These are phyloP conservation scores for Drosophila fungiperda DNA, from an alignment of 2,888 invertebrate genomes.

Conservation along the genomic window DNA sequence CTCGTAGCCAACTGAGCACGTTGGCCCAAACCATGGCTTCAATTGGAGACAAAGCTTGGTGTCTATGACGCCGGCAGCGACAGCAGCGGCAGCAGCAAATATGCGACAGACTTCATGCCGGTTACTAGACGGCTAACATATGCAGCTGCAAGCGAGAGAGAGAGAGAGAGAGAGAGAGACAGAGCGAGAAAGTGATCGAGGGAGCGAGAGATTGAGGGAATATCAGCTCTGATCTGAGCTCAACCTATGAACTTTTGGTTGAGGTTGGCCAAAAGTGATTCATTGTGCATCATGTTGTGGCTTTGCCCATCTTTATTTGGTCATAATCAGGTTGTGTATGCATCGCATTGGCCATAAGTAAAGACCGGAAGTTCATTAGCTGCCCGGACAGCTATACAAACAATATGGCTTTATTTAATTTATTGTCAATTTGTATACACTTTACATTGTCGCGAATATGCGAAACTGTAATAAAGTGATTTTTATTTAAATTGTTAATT, in stretches of 20 bases:
- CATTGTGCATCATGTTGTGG: slow-evolving; percentile 33
- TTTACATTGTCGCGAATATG: slow-evolving; percentile 77
- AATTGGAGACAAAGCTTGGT: slow-evolving; percentile 25
- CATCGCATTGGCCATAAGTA: slow-evolving; percentile 7
- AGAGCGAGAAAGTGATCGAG: background rate
- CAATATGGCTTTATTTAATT: slow-evolving; percentile 64
- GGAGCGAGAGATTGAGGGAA: slow-evolving; percentile 10
- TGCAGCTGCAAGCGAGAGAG: background rate
- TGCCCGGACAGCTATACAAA: slow-evolving; percentile 27
- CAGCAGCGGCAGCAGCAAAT: slow-evolving; percentile 13
- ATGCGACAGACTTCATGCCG: slow-evolving; percentile 49
- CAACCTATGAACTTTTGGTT: slow-evolving; percentile 43
- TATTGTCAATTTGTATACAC: slow-evolving; percentile 67
- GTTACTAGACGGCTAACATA: slow-evolving; percentile 31
- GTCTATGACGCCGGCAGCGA: slow-evolving; percentile 41
- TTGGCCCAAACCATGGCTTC: slow-evolving; percentile 43
- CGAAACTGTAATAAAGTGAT: slow-evolving; percentile 72
- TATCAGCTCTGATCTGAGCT: slow-evolving; percentile 1
- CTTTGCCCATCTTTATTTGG: slow-evolving; percentile 5
- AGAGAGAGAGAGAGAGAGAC: slow-evolving; percentile 2
- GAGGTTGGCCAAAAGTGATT: slow-evolving; percentile 35
- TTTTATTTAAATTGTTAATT: slow-evolving; percentile 77
- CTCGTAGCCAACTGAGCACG: slow-evolving; percentile 71
- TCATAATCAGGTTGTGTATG: slow-evolving; percentile 4
- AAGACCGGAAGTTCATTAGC: slow-evolving; percentile 73